These are phyloP conservation scores for Caenorhabditis japonica DNA, from an alignment of 2,888 invertebrate genomes.

Conservation along the genomic window DNA sequence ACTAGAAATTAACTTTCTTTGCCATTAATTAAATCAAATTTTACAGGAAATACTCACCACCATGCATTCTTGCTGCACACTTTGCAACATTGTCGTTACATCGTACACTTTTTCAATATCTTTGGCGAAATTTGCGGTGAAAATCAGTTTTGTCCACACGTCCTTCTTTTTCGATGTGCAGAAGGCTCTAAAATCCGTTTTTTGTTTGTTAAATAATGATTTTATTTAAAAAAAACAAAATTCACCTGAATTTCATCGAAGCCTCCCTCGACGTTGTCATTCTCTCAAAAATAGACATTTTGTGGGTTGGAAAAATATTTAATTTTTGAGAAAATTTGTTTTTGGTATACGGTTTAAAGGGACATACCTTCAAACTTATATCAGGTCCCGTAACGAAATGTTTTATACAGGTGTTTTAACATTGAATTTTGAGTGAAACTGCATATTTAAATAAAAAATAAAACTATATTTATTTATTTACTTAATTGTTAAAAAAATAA, in stretches of 20 bases:
- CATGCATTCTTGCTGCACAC: conserved; percentile 24
- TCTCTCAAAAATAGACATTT: conserved; percentile 39
- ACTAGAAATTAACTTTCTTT: conserved; percentile 15
- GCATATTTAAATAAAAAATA: no score
- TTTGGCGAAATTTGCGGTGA: conserved; percentile 18
- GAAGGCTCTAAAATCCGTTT: conserved; percentile 17
- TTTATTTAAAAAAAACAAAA: not conserved
- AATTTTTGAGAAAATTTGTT: no score
- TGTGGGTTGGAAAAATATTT: not conserved
- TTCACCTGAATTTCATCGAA: conserved; percentile 13
- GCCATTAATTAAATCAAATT: no score
- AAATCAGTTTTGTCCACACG: conserved; percentile 26
- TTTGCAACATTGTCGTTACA: conserved; percentile 35
- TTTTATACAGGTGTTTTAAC: no score
- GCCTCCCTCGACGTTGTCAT: conserved; percentile 29
- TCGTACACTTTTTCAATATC: conserved; percentile 36
- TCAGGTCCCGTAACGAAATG: not conserved
- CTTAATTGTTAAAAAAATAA: no score
- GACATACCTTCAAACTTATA: not conserved
- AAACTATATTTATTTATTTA: no score
- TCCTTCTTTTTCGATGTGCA: conserved; percentile 26
- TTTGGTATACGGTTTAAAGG: conserved; percentile 13
- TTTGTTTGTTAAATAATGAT: not conserved
- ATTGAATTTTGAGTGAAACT: no score
- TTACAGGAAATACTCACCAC: conserved; percentile 20